Conservation (phyloP, 64 coral and sea anemone genomes). For the Dendronephthya gigantea region DNA sequence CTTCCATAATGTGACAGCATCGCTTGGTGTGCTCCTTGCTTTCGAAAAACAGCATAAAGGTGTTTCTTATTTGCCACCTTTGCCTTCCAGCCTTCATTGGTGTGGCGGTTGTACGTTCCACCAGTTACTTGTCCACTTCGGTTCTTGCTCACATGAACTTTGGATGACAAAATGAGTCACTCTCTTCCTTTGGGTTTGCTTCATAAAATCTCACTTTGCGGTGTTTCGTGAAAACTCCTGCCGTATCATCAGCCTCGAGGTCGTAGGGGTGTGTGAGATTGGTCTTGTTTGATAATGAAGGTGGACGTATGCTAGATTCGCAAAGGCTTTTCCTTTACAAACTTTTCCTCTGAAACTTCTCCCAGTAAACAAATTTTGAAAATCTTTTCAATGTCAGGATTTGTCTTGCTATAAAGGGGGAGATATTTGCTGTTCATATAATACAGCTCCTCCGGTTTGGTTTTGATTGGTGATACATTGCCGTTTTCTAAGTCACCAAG, state of each 20-base stretch:
- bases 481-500: too few relatives aligned
- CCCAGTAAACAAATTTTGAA: not conserved
- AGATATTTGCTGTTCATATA: too few relatives aligned
- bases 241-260: conserved; percentile 41
- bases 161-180: not conserved
- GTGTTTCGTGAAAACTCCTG: not conserved
- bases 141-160: not conserved
- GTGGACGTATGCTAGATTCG: conserved; percentile 26
- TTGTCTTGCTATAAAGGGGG: not conserved
- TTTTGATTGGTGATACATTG: too few relatives aligned
- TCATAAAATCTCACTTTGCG: not conserved
- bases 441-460: too few relatives aligned
- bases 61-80: not conserved
- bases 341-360: conserved; percentile 8
- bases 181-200: not conserved
- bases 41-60: not conserved
- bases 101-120: not conserved
- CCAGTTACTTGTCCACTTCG: not conserved
- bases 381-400: not conserved
- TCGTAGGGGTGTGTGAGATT: conserved; percentile 30
- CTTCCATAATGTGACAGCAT: conserved; percentile 8
- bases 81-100: not conserved
- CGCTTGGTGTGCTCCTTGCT: not conserved
- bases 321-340: conserved; percentile 23
- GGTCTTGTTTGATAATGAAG: conserved; percentile 29